These are phyloP conservation scores for Aphidoletes aphidimyza DNA, from an alignment of 2,888 invertebrate genomes.

Conservation along the genomic window DNA sequence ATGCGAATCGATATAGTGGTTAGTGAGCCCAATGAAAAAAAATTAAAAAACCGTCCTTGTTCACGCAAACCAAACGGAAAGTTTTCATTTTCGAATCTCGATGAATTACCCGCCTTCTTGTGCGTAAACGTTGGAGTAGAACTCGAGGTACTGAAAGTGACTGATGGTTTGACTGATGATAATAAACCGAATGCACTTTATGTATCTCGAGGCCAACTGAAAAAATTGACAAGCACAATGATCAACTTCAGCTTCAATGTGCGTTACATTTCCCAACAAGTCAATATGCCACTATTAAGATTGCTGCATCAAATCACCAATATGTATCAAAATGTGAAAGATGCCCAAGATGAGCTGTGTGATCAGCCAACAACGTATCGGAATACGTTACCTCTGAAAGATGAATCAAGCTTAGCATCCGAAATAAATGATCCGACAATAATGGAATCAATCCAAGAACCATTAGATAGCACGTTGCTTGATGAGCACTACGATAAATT, in stretches of 20 bases:
- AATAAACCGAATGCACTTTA: constrained; percentile 86
- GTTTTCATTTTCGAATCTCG: constrained; percentile 67
- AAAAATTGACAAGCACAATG: constrained; percentile 91
- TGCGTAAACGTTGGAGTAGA: constrained; percentile 92
- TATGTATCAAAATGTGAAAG: constrained; percentile 97
- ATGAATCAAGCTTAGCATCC: constrained; percentile 71
- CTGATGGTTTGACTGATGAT: constrained; percentile 89
- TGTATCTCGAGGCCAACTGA: constrained; percentile 86
- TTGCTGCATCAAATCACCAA: constrained; percentile 95
- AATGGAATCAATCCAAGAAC: constrained; percentile 64
- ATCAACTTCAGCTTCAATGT: constrained; percentile 90
- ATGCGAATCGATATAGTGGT: constrained; percentile 95
- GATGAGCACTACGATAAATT: constrained; percentile 67
- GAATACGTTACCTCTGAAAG: constrained; percentile 67
- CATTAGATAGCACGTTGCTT: constrained; percentile 63
- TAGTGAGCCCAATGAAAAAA: constrained; percentile 79
- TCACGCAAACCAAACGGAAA: constrained; percentile 62
- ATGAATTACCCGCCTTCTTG: constrained; percentile 88
- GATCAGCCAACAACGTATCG: constrained; percentile 71
- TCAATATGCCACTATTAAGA: constrained; percentile 92
- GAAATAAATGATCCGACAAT: constrained; percentile 65
- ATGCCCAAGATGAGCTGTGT: constrained; percentile 89
- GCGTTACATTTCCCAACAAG: constrained; percentile 92
- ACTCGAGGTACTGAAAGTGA: constrained; percentile 88
- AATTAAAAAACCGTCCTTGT: constrained; percentile 61